Evolutionary conservation across 2,888 invertebrate genomes (phyloP), one percentile per base, ranked within the genome.

Genomic region (Metopia argyrocephala): DNA sequence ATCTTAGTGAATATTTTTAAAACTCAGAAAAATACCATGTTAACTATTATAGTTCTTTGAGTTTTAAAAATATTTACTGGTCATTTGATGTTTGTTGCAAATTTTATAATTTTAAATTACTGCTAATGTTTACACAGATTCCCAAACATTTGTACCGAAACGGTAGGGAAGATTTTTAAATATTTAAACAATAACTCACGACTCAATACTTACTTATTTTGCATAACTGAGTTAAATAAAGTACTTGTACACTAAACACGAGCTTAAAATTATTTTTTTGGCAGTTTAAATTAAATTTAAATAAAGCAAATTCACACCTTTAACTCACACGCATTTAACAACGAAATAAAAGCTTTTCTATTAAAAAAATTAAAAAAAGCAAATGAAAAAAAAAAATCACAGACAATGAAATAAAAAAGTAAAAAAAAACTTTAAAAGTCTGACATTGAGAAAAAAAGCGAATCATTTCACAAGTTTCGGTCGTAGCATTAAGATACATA

Each of bases 371-470:
- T 61, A 65, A 54, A 28, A 23, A 31, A 59, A 2, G 5, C 20
- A 59, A 48, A 27, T 68, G 50, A 61, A 50, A 66, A 61, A 21
- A 68, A 31, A 5, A 52, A 62, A 52, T 64, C 27, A 27, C 38
- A 57, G 21, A 0, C 9, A 46, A 5, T 48, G 31, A n/a, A 50
- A 48, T n/a, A n/a, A n/a, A n/a, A n/a, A n/a, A n/a, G n/a, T n/a
- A n/a, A 48, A 18, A 48, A 27, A 64, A 59, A 70, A 21, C 18
- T 52, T 80, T 66, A 70, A 80, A 81, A 78, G 56, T 59, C 61
- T 15, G 18, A 31, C 28, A 28, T 20, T 48, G 46, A 52, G 54
- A 64, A 59, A 28, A 61, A 74, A 50, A 54, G 27, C 6, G 18
- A 45, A 31, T 75, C 74, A 81, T 66, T 81, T 18, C 21, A 54